Conservation (phyloP, 2,797 vertebrate genomes). For the Bovichtus variegatus region DNA sequence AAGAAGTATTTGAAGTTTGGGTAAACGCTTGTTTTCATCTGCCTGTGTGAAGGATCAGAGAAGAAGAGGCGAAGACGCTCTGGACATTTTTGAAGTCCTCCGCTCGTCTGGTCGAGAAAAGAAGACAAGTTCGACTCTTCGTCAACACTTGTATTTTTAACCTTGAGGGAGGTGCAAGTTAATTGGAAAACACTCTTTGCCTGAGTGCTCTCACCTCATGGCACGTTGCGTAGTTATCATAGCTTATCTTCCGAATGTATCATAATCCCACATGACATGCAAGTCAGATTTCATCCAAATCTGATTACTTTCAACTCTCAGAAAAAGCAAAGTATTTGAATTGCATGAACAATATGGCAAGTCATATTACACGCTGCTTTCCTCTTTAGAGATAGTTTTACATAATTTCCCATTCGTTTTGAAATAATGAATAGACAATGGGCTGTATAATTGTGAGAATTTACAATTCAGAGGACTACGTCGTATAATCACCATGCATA, state of each 20-base stretch:
- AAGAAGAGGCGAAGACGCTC: neutral
- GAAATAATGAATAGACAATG: constrained; percentile 90
- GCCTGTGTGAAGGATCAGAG: constrained; percentile 1
- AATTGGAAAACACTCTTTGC: constrained; percentile 79
- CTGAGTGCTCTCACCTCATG: constrained; percentile 75
- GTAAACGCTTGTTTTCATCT: neutral
- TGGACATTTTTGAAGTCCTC: constrained; percentile 25
- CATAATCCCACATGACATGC: constrained; percentile 79
- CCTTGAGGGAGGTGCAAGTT: constrained; percentile 77
- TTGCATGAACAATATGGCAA: constrained; percentile 89
- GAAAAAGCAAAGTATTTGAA: constrained; percentile 85
- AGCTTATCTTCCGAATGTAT: constrained; percentile 78
- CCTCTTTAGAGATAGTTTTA: constrained; percentile 88
- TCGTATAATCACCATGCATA: constrained; percentile 84
- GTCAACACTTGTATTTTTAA: constrained; percentile 77
- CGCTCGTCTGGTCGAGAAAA: constrained; percentile 42
- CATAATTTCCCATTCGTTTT: constrained; percentile 87
- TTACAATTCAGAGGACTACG: constrained; percentile 86
- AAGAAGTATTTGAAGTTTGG: no score
- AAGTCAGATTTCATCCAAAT: constrained; percentile 83
- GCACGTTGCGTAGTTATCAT: constrained; percentile 72
- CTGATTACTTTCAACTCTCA: constrained; percentile 82
- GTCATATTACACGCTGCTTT: constrained; percentile 86
- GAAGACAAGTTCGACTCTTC: constrained; percentile 55
- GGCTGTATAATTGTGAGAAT: constrained; percentile 86